These are phyloP conservation scores for Sarotherodon lohbergeri DNA, from an alignment of 2,113 vertebrate species.

Conservation along the genomic window DNA sequence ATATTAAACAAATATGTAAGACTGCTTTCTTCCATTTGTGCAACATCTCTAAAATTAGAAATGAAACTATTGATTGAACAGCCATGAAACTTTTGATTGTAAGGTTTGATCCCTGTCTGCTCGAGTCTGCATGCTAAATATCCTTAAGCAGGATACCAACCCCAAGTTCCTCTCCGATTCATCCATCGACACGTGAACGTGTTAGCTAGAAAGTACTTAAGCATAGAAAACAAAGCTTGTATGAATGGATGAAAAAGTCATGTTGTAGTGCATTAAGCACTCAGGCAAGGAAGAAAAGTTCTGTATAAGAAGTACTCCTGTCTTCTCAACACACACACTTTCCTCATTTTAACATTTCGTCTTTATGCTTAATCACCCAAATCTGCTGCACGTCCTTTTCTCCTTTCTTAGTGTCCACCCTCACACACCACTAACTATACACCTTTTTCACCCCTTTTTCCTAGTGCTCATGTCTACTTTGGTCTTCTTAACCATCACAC, in stretches of 20 bases:
- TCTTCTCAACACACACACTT: not conserved
- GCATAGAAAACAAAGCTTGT: not conserved
- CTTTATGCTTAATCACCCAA: not conserved
- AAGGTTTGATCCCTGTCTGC: not conserved
- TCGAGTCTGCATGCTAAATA: not conserved
- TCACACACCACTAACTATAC: rapidly evolving
- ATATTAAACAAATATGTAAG: not conserved
- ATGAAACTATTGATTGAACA: not conserved
- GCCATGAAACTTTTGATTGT: not conserved
- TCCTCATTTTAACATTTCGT: not conserved
- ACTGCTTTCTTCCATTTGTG: rapidly evolving
- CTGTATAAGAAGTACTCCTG: rapidly evolving
- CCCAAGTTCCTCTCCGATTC: not conserved
- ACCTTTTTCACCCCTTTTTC: not conserved
- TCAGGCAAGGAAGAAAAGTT: not conserved
- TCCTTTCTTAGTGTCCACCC: not conserved
- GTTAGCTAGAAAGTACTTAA: not conserved
- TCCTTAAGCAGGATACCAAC: not conserved
- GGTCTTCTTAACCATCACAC: not conserved
- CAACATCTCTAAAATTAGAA: not conserved
- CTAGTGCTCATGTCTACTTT: not conserved
- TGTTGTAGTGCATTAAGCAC: rapidly evolving
- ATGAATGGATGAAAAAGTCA: not conserved
- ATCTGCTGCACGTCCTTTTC: not conserved
- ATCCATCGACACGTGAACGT: not conserved